phyloP scores from a whole-genome alignment of 2,113 vertebrate species.

The Choloepus hoffmanni region DNA sequence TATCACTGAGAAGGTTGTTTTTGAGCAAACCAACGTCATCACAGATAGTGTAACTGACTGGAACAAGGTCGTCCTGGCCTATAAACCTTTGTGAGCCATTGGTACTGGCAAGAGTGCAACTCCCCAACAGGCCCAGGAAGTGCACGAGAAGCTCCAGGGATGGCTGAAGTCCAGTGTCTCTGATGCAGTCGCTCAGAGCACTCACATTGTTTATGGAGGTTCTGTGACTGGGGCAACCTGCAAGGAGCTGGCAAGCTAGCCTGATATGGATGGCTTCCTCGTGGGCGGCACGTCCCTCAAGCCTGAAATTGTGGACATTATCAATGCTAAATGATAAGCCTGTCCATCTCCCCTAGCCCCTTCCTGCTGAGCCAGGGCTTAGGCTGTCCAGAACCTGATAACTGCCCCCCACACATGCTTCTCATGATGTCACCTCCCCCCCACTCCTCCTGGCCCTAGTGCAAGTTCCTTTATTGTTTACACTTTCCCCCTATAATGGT shows the following conservation, averaged over 20 bases:
- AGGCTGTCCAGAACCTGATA: constrained; percentile 21
- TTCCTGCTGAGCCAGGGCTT: constrained; percentile 57
- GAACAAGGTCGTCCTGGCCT: constrained; percentile 97
- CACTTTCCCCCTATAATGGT: constrained; percentile 53
- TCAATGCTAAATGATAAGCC: constrained; percentile 93
- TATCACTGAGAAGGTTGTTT: constrained; percentile 98
- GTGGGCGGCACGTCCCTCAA: constrained; percentile 98
- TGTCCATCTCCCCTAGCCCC: neutral
- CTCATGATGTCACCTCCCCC: constrained; percentile 49
- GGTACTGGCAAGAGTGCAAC: constrained; percentile 98
- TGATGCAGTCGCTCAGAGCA: constrained; percentile 93
- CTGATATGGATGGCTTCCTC: constrained; percentile 97
- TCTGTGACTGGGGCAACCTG: constrained; percentile 96
- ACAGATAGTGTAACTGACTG: constrained; percentile 99
- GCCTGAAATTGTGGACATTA: constrained; percentile 97
- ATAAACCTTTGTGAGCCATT: constrained; percentile 99
- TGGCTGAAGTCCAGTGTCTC: constrained; percentile 96
- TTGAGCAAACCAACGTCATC: constrained; percentile 96
- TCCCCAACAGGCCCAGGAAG: constrained; percentile 98
- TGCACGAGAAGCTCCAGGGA: constrained; percentile 95
- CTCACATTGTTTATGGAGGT: constrained; percentile 99
- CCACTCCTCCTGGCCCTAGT: constrained; percentile 47
- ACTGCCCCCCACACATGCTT: constrained; percentile 53
- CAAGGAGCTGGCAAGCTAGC: constrained; percentile 95
- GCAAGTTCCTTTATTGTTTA: constrained; percentile 55